Evolutionary conservation across 2,113 vertebrate species (phyloP).

Genomic region (Centropus bengalensis): DNA sequence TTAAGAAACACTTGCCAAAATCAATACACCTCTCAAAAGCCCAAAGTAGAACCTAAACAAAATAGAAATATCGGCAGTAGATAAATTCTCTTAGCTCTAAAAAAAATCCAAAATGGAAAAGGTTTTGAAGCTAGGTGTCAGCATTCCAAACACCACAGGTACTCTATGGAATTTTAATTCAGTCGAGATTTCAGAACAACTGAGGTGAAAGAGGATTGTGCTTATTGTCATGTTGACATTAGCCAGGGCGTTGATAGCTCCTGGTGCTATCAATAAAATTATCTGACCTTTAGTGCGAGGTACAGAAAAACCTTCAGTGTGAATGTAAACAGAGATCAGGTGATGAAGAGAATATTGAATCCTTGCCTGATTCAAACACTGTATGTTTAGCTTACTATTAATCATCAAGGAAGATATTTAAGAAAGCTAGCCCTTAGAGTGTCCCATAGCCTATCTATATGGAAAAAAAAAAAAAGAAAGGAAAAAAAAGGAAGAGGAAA

Average conservation of each 20-base stretch:
- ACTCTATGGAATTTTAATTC: neutral
- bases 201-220: neutral
- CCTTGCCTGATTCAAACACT: neutral
- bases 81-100: neutral
- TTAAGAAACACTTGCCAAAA: neutral
- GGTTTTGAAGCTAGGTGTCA: neutral
- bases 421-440: neutral
- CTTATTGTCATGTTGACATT: neutral
- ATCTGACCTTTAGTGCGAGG: neutral
- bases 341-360: neutral
- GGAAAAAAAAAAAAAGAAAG: neutral
- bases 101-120: neutral
- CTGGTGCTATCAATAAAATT: neutral
- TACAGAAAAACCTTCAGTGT: neutral
- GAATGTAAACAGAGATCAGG: neutral
- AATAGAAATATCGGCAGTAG: neutral
- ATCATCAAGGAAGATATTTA: neutral
- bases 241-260: neutral
- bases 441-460: neutral
- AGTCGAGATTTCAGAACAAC: neutral
- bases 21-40: neutral
- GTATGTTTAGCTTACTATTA: neutral
- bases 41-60: neutral
- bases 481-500: accelerated
- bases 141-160: neutral